Evolutionary conservation across 2,797 vertebrate genomes (phyloP).

Genomic region (Galagoides demidoff): DNA sequence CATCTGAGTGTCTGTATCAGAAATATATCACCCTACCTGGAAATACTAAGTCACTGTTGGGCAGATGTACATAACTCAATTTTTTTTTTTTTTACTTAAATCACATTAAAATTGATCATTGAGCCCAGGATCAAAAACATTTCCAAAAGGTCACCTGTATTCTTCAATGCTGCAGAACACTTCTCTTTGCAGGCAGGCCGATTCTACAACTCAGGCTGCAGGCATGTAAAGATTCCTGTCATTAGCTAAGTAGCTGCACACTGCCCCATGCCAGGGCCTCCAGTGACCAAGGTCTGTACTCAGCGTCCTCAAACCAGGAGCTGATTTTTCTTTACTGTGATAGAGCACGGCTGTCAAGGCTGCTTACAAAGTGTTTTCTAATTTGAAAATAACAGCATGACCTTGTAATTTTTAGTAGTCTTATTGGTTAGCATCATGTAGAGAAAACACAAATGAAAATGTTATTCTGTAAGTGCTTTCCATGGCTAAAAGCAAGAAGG

Average conservation of each 20-base stretch:
- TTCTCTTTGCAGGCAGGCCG: neutral
- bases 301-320: conserved; percentile 40
- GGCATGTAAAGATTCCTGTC: neutral
- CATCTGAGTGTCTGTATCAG: neutral
- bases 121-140: neutral
- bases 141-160: conserved; percentile 40
- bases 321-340: conserved; percentile 65
- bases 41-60: conserved; percentile 22
- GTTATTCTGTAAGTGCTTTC: conserved; percentile 55
- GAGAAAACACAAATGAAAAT: conserved; percentile 74
- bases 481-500: conserved; percentile 18
- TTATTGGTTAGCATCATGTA: conserved; percentile 69
- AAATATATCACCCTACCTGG: neutral
- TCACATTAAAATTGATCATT: conserved; percentile 17
- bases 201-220: neutral
- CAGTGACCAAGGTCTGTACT: neutral
- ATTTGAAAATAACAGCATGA: conserved; percentile 81
- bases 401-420: conserved; percentile 73
- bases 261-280: neutral
- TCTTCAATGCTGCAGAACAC: neutral
- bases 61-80: neutral
- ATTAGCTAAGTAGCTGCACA: neutral
- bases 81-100: neutral
- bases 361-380: conserved; percentile 74
- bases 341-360: conserved; percentile 57